Conservation (phyloP, 2,797 vertebrate genomes). For the Acanthopagrus latus region DNA sequence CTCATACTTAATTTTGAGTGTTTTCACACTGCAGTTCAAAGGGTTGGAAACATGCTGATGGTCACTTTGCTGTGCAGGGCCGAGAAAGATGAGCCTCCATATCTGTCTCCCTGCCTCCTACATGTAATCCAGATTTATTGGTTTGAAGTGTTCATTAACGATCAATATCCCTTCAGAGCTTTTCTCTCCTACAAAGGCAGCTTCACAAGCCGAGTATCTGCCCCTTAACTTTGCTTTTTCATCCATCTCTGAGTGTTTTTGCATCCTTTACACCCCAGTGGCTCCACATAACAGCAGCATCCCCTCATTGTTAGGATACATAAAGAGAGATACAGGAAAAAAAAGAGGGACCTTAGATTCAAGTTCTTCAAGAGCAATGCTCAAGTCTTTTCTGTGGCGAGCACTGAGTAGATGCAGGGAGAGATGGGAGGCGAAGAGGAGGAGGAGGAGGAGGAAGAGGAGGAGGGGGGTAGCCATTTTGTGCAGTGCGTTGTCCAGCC, state of each 20-base stretch:
- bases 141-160: background rate
- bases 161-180: slow-evolving; percentile 1
- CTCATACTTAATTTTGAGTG: background rate
- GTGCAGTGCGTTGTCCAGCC: slow-evolving; percentile 81
- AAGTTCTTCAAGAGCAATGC: slow-evolving; percentile 64
- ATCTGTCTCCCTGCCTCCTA: slow-evolving; percentile 2
- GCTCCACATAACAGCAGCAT: slow-evolving; percentile 53
- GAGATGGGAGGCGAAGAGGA: slow-evolving; percentile 32
- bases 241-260: slow-evolving; percentile 28
- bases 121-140: background rate
- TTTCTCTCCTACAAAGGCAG: background rate
- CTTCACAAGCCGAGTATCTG: background rate
- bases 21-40: background rate
- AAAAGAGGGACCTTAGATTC: slow-evolving; percentile 37
- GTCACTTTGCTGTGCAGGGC: slow-evolving; percentile 26
- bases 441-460: background rate
- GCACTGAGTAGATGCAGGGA: slow-evolving; percentile 46
- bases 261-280: slow-evolving; percentile 55
- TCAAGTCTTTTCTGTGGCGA: slow-evolving; percentile 64
- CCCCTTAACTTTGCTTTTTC: slow-evolving; percentile 29
- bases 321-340: slow-evolving; percentile 29
- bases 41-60: slow-evolving; percentile 13
- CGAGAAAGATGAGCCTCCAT: background rate
- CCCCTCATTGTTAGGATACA: slow-evolving; percentile 54
- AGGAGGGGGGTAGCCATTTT: slow-evolving; percentile 77